Percentiles rank a stretch among this genome's conserved stretches.
phyloP scores from a whole-genome alignment of 2,888 invertebrate genomes.

The Branchipolynoe longqiensis region DNA sequence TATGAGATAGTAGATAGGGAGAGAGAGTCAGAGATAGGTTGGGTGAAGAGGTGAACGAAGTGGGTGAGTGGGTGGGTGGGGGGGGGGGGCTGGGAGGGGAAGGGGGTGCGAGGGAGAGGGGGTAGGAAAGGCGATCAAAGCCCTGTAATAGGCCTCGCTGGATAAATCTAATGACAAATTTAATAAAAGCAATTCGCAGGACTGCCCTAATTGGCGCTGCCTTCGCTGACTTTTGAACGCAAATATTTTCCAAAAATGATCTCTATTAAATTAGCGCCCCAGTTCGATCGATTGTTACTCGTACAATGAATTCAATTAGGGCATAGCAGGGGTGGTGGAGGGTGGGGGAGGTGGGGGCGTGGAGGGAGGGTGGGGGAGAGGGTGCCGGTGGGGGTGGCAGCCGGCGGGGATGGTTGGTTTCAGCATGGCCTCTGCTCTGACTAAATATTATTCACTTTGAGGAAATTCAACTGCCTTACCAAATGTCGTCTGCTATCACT shows the following conservation, averaged over 20 bases:
- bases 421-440: too few species aligned
- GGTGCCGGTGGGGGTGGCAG: neutral
- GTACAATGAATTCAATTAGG: constrained; percentile 60
- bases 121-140: constrained; percentile 7
- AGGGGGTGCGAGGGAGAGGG: neutral
- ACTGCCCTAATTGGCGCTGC: constrained; percentile 45
- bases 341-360: neutral
- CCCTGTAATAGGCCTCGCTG: constrained; percentile 58
- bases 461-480: too few species aligned
- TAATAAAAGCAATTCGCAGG: constrained; percentile 57
- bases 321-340: constrained; percentile 1
- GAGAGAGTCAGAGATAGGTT: too few species aligned
- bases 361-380: neutral
- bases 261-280: constrained; percentile 58
- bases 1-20: too few species aligned
- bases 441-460: too few species aligned
- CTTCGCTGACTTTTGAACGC: constrained; percentile 39
- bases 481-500: too few species aligned
- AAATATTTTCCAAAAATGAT: constrained; percentile 59
- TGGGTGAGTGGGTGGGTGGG: too few species aligned
- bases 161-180: constrained; percentile 63
- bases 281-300: constrained; percentile 39
- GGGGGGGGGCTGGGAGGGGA: neutral
- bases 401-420: too few species aligned
- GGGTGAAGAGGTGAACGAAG: too few species aligned